phyloP scores from a whole-genome alignment of 2,888 invertebrate species.

The Zhuqinia jingwanae region DNA sequence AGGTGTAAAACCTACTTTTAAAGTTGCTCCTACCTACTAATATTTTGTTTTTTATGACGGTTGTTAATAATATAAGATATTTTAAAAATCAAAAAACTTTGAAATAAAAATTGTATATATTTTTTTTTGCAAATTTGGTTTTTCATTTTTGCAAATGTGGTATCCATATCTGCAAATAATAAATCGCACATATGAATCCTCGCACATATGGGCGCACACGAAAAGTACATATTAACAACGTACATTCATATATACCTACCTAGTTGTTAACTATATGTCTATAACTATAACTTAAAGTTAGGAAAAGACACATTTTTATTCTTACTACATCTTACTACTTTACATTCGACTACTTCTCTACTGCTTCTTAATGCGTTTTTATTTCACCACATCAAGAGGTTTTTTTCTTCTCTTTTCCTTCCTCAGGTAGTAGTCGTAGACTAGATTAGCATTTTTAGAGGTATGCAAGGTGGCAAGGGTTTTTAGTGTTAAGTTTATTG shows the following conservation, averaged over 20 bases:
- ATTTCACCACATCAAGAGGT: conserved; percentile 26
- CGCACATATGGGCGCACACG: not conserved
- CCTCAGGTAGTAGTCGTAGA: conserved; percentile 44
- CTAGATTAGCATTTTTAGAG: not conserved
- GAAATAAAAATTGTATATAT: too few relatives aligned
- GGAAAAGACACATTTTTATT: conserved; percentile 27
- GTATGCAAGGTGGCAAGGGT: conserved; percentile 6
- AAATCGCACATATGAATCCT: not conserved
- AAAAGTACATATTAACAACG: too few relatives aligned
- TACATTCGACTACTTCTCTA: conserved; percentile 12
- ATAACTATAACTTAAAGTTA: not conserved
- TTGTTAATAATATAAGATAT: too few relatives aligned
- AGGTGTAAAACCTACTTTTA: too few relatives aligned
- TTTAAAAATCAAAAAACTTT: too few relatives aligned
- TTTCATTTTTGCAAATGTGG: too few relatives aligned
- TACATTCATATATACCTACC: too few relatives aligned
- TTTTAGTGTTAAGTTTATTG: conserved; percentile 17
- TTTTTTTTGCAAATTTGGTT: too few relatives aligned
- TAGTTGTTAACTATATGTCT: not conserved
- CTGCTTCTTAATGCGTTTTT: conserved; percentile 18
- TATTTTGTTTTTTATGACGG: too few relatives aligned
- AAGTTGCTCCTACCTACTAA: too few relatives aligned
- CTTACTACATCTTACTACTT: too few relatives aligned
- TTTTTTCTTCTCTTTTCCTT: conserved; percentile 36
- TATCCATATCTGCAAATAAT: too few relatives aligned